A percentile compares a stretch with the other conserved stretches of the same genome.
These are phyloP conservation scores for Sarcophaga variegata DNA, from an alignment of 2,888 invertebrate genomes.

Conservation along the genomic window DNA sequence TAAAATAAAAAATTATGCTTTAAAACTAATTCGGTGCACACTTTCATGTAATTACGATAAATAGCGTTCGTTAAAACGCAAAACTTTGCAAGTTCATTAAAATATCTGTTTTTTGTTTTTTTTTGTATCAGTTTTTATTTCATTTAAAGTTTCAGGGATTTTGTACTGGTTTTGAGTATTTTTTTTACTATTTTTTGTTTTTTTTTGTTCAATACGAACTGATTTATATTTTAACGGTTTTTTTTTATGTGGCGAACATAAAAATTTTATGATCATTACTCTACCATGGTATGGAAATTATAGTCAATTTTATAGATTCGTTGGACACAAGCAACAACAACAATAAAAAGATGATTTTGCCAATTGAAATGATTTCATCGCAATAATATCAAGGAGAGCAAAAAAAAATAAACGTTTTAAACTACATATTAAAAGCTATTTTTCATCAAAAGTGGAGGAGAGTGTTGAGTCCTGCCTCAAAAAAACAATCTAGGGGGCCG, in stretches of 20 bases:
- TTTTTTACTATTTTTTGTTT: background rate
- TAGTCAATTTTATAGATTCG: background rate
- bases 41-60: constrained; percentile 26
- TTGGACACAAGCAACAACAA: background rate
- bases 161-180: constrained; percentile 16
- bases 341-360: no score
- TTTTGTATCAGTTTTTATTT: background rate
- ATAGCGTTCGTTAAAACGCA: constrained; percentile 18
- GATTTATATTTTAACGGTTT: background rate
- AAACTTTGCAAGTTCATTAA: constrained; percentile 32
- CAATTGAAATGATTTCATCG: constrained; percentile 31
- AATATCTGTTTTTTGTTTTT: constrained; percentile 1
- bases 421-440: background rate
- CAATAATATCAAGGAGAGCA: background rate
- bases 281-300: background rate
- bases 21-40: constrained; percentile 32
- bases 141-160: constrained; percentile 38
- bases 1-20: constrained; percentile 9
- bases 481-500: no score
- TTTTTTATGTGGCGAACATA: background rate
- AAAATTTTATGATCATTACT: background rate
- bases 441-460: no score
- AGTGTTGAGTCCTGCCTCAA: no score
- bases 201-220: background rate
- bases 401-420: background rate